These are phyloP conservation scores for Melanotaenia boesemani DNA, from an alignment of 2,797 vertebrate genomes.

Conservation along the genomic window DNA sequence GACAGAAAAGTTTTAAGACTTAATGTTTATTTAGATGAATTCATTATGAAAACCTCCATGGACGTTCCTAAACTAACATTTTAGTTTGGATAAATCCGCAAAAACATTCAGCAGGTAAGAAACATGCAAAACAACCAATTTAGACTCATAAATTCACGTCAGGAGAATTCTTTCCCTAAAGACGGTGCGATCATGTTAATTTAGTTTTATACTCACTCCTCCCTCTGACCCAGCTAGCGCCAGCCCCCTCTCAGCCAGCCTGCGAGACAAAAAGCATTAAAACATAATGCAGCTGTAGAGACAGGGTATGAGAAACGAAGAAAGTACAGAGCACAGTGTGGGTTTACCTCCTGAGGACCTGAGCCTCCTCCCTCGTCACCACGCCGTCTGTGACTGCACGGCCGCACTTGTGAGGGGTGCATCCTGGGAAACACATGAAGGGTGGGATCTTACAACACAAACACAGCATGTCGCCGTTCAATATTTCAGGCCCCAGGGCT, in stretches of 20 bases:
- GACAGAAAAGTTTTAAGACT: neutral
- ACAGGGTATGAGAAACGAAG: neutral
- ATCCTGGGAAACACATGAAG: conserved; percentile 79
- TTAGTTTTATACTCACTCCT: conserved; percentile 85
- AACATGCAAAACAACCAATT: neutral
- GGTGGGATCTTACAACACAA: neutral
- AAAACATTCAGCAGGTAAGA: neutral
- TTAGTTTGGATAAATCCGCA: neutral
- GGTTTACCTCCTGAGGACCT: conserved; percentile 86
- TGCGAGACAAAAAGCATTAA: conserved; percentile 67
- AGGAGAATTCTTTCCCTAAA: neutral
- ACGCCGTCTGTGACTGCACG: conserved; percentile 88
- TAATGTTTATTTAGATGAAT: neutral
- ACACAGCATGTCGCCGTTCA: neutral
- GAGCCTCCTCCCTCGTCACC: conserved; percentile 89
- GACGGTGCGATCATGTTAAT: neutral
- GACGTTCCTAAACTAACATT: neutral
- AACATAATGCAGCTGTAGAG: neutral
- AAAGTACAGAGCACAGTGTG: neutral
- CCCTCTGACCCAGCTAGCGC: conserved; percentile 94
- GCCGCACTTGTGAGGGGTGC: conserved; percentile 92
- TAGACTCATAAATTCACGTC: neutral
- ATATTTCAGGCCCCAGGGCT: no score
- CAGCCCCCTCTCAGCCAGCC: conserved; percentile 93
- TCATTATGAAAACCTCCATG: no score